Evolutionary conservation across 2,797 vertebrate genomes (phyloP), one percentile per base, ranked within the genome.

Genomic region (Semaprochilodus insignis): DNA sequence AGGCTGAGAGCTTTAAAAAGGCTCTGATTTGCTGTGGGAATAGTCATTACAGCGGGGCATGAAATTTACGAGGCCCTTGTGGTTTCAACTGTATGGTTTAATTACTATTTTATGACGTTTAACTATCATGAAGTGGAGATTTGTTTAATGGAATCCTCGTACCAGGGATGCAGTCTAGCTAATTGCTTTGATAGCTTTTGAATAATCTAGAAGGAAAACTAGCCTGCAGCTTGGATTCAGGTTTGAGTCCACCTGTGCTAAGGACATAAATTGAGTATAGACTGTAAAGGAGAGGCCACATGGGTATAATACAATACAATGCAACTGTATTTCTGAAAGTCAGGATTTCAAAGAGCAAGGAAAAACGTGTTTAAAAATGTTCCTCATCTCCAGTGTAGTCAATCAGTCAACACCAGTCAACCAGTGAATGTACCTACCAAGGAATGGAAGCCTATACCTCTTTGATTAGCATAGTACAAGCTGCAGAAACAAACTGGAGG

Each of bases 11-110:
- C 81, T 85, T 86, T 86, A 88, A 85, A 88, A 88, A 88, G 90
- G 74, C 54, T 88, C 79, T 86, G 87, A 92, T 92, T 90, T 86
- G 89, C 88, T 82, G 84, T 87, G 88, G 89, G 86, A 92, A 91
- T 87, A 78, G 77, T 80, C 82, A 81, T 85, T 82, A 85, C 63
- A 66, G 85, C 77, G 44, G 71, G 81, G 80, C 78, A 85, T 80
- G 81, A 85, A 74, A 84, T 85, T 87, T 87, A 89, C 77, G 51
- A 85, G 82, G 51, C 85, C 74, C 81, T 71, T 27, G 74, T 73
- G 80, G 79, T 82, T 88, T 85, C 79, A 78, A 76, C 85, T 84
- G 83, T 73, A 69, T 82, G 82, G 91, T 77, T 89, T 91, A 85
- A 86, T 86, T 76, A 83, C 75, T 90, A 83, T 88, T 90, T 85